phyloP scores from a whole-genome alignment of 2,113 vertebrate genomes.

The Caracal caracal region DNA sequence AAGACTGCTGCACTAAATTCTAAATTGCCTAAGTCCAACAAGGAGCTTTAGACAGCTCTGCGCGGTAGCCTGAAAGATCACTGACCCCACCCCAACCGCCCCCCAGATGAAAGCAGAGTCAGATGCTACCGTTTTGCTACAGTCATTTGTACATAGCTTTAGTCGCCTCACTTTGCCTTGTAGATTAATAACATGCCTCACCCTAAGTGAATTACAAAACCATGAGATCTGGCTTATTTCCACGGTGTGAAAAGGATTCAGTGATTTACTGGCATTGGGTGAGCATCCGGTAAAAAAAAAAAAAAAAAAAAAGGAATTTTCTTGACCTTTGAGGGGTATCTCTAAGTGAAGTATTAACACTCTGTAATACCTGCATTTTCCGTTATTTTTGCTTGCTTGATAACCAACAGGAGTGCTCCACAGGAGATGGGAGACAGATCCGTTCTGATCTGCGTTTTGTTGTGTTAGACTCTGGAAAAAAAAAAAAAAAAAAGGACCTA shows the following conservation, averaged over 20 bases:
- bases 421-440: constrained; percentile 47
- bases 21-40: constrained; percentile 90
- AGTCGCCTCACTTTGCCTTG: constrained; percentile 89
- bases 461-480: constrained; percentile 39
- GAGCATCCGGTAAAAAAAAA: constrained; percentile 67
- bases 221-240: constrained; percentile 86
- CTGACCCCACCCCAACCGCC: constrained; percentile 85
- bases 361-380: constrained; percentile 71
- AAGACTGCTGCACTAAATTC: constrained; percentile 99
- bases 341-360: constrained; percentile 80
- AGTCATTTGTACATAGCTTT: constrained; percentile 95
- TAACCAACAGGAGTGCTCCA: constrained; percentile 51
- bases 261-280: constrained; percentile 78
- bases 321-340: constrained; percentile 64
- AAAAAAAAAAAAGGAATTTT: not conserved
- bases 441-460: constrained; percentile 12
- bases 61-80: constrained; percentile 90
- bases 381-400: constrained; percentile 46
- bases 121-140: constrained; percentile 87
- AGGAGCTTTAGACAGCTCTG: constrained; percentile 84
- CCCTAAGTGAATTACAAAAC: constrained; percentile 83
- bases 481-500: not conserved
- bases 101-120: constrained; percentile 89
- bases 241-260: constrained; percentile 82
- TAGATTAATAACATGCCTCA: constrained; percentile 85